Conservation (phyloP, 1,140 invertebrate species). For the Brachionus rotundiformis region DNA sequence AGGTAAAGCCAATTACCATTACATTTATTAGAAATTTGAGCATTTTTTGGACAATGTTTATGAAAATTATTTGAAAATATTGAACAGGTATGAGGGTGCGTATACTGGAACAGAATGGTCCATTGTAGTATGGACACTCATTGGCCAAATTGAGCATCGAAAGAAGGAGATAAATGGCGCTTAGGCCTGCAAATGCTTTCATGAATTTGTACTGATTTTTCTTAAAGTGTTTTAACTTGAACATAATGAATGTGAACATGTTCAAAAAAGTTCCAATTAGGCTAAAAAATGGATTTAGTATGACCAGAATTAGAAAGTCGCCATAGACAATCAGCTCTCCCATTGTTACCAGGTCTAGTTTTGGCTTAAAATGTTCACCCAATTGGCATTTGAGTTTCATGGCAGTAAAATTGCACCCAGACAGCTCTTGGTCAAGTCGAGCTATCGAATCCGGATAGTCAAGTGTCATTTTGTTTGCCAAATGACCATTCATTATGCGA, state of each 20-base stretch:
- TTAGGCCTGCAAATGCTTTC: background rate
- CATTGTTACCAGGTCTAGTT: background rate
- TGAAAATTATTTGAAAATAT: constrained; percentile 18
- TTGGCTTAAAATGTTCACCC: background rate
- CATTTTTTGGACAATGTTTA: background rate
- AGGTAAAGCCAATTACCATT: background rate
- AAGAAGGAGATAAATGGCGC: background rate
- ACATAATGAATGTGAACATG: background rate
- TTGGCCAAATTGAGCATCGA: background rate
- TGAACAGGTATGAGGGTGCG: background rate
- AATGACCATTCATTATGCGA: background rate
- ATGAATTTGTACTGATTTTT: background rate
- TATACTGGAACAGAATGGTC: background rate
- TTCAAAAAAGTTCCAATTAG: background rate
- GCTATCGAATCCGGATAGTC: background rate
- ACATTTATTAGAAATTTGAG: constrained; percentile 1
- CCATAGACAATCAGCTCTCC: background rate
- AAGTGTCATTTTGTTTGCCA: background rate
- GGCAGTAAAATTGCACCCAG: background rate
- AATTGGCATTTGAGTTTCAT: background rate
- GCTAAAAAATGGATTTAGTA: background rate
- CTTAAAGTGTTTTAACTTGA: background rate
- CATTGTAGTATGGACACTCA: background rate
- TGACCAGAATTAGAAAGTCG: background rate
- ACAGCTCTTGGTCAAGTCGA: background rate